Percentiles rank a stretch among this genome's conserved stretches.
Evolutionary conservation across 2,797 vertebrate species (phyloP).

Genomic region (Lacerta viridis): DNA sequence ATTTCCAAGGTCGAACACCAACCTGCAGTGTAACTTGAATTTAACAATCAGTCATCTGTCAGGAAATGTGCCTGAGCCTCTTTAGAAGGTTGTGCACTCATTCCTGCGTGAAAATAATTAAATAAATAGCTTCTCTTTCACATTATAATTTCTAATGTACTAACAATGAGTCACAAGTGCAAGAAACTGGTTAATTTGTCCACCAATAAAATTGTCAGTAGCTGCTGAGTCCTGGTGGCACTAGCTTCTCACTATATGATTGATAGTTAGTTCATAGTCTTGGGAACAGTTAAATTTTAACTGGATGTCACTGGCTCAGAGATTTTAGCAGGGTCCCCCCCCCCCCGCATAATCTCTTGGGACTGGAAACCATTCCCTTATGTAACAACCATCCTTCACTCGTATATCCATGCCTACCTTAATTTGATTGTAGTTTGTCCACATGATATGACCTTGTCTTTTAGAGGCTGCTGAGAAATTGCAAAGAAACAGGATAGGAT

Average conservation of each 20-base stretch:
- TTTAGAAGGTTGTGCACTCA: constrained; percentile 33
- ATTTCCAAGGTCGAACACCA: constrained; percentile 79
- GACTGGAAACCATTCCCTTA: constrained; percentile 58
- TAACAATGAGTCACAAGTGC: constrained; percentile 42
- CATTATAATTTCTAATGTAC: background rate
- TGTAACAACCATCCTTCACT: constrained; percentile 43
- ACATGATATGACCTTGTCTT: constrained; percentile 60
- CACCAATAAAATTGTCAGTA: constrained; percentile 50
- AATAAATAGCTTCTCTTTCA: background rate
- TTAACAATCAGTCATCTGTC: constrained; percentile 32
- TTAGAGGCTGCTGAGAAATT: constrained; percentile 45
- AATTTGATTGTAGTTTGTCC: constrained; percentile 28
- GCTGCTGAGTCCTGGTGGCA: constrained; percentile 55
- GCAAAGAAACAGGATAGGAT: background rate
- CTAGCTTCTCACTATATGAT: constrained; percentile 59
- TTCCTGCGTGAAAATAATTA: constrained; percentile 42
- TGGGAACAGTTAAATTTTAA: constrained; percentile 16
- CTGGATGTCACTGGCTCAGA: constrained; percentile 29
- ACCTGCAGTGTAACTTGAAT: constrained; percentile 67
- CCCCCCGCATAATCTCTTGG: constrained; percentile 55
- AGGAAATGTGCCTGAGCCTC: constrained; percentile 43
- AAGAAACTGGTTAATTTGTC: constrained; percentile 64
- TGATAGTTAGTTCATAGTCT: constrained; percentile 23
- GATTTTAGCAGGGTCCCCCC: no score
- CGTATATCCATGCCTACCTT: background rate